phyloP scores from a whole-genome alignment of 2,113 vertebrate genomes.

The Sander lucioperca region DNA sequence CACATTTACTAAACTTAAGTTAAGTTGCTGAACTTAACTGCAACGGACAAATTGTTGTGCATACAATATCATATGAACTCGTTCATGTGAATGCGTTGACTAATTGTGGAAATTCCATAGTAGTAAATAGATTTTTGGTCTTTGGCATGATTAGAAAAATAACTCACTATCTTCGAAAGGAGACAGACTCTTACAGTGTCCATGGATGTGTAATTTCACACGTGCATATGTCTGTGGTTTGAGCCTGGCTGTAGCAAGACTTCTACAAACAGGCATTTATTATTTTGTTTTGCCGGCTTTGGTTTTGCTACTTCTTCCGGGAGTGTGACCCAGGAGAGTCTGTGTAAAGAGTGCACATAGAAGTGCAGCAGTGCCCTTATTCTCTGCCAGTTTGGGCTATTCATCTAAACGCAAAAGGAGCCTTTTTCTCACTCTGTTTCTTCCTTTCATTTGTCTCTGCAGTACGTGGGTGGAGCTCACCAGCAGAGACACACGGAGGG shows the following conservation, averaged over 20 bases:
- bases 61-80: too few relatives aligned
- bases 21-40: too few relatives aligned
- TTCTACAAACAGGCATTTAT: not conserved
- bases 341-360: slow-evolving; percentile 2
- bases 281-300: not conserved
- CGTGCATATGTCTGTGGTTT: not conserved
- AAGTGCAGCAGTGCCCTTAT: not conserved
- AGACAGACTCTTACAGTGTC: not conserved
- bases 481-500: slow-evolving; percentile 33
- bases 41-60: too few relatives aligned
- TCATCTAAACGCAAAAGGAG: slow-evolving; percentile 54
- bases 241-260: not conserved
- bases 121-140: not conserved
- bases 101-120: not conserved
- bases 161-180: not conserved
- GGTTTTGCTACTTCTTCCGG: not conserved
- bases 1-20: too few relatives aligned
- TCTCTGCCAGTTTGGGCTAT: slow-evolving; percentile 38
- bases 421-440: slow-evolving; percentile 29
- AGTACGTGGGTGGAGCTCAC: slow-evolving; percentile 61
- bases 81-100: too few relatives aligned
- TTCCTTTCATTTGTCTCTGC: slow-evolving; percentile 45
- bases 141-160: not conserved
- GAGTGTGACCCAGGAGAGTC: not conserved
- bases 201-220: not conserved